phyloP scores from a whole-genome alignment of 2,888 invertebrate genomes.

The Drosophila ezoana region DNA sequence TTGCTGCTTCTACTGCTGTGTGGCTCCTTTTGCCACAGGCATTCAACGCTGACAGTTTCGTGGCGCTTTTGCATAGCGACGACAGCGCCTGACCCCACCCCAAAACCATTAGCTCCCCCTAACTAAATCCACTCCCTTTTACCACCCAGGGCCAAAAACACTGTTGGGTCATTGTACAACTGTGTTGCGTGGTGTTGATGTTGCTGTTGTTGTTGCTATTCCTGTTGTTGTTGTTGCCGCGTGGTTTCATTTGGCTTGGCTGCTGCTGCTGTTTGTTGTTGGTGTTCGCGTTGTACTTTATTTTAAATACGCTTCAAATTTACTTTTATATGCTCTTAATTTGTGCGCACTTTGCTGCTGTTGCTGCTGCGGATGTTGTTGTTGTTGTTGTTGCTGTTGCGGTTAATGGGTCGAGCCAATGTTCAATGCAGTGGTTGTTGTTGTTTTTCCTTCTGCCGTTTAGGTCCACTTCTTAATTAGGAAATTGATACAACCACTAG shows the following conservation, averaged over 20 bases:
- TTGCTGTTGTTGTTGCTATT: background rate
- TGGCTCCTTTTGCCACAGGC: constrained; percentile 31
- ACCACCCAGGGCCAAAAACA: constrained; percentile 1
- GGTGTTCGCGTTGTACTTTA: constrained; percentile 41
- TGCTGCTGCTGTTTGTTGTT: background rate
- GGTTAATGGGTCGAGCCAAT: constrained; percentile 17
- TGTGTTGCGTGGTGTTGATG: constrained; percentile 27
- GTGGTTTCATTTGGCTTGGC: constrained; percentile 23
- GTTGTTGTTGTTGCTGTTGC: constrained; percentile 3
- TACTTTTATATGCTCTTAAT: constrained; percentile 78
- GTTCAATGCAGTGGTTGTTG: constrained; percentile 18
- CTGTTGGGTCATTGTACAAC: constrained; percentile 51
- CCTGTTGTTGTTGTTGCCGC: constrained; percentile 18
- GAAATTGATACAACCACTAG: constrained; percentile 35
- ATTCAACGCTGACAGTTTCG: constrained; percentile 61
- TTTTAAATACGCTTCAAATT: constrained; percentile 77
- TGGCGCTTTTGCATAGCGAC: constrained; percentile 69
- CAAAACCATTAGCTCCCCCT: constrained; percentile 24
- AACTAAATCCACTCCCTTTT: background rate
- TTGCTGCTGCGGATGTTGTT: background rate
- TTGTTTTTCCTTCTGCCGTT: constrained; percentile 2
- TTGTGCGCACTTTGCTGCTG: constrained; percentile 51
- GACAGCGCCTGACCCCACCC: constrained; percentile 44
- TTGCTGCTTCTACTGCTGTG: constrained; percentile 5
- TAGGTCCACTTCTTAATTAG: constrained; percentile 57